phyloP scores from a whole-genome alignment of 1,140 invertebrate genomes.

The Drosophila oshimai region DNA sequence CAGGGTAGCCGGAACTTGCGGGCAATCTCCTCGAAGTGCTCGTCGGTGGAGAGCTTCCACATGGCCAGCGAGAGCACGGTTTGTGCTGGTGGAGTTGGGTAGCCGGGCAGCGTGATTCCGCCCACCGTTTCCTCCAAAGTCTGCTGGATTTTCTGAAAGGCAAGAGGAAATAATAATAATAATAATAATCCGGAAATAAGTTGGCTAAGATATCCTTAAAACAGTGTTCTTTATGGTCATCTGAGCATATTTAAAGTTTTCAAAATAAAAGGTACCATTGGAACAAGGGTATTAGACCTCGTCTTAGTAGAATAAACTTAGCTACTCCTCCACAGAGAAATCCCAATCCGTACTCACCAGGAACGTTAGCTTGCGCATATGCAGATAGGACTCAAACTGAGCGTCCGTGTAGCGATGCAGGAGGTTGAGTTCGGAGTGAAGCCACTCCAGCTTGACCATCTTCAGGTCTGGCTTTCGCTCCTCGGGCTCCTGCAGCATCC shows the following conservation, averaged over 20 bases:
- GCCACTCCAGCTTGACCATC: slow-evolving; percentile 33
- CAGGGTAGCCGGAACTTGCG: slow-evolving; percentile 68
- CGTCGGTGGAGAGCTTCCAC: slow-evolving; percentile 78
- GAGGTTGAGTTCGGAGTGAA: slow-evolving; percentile 62
- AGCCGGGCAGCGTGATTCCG: slow-evolving; percentile 30
- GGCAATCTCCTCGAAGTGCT: slow-evolving; percentile 79
- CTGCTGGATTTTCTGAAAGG: slow-evolving; percentile 57
- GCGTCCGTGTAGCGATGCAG: slow-evolving; percentile 66
- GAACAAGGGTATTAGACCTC: too few species aligned
- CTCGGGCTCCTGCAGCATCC: neutral
- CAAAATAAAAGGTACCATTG: too few species aligned
- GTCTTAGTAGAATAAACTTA: too few species aligned
- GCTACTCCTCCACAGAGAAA: neutral
- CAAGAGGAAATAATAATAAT: neutral
- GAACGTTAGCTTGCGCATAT: slow-evolving; percentile 73
- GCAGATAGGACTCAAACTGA: slow-evolving; percentile 68
- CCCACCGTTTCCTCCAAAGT: slow-evolving; percentile 25
- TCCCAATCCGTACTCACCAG: slow-evolving; percentile 35
- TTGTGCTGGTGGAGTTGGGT: slow-evolving; percentile 44
- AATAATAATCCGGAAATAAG: too few species aligned
- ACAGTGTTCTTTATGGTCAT: too few species aligned
- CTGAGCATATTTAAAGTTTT: neutral
- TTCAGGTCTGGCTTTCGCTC: slow-evolving; percentile 1
- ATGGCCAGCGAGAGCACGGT: slow-evolving; percentile 68
- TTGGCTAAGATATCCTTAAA: too few species aligned